Conservation (phyloP, 1,140 invertebrate genomes). For the Magallana gigas region DNA sequence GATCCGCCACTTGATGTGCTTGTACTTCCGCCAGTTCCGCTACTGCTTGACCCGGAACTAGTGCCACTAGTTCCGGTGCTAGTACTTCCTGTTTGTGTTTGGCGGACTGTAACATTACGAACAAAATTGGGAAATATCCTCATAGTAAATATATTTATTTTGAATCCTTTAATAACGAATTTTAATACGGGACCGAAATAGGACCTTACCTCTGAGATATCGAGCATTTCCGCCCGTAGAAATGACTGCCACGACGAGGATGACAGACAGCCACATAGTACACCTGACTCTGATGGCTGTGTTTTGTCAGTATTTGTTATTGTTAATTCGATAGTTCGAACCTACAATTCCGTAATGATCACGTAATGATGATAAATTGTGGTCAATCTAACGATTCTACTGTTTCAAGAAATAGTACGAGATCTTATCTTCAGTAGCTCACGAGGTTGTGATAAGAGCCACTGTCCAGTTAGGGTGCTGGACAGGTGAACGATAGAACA, state of each 20-base stretch:
- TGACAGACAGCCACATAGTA: background rate
- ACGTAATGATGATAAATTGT: background rate
- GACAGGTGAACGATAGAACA: constrained; percentile 12
- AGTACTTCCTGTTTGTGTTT: constrained; percentile 31
- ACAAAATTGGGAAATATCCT: no score
- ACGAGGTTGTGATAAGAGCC: background rate
- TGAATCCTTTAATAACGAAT: no score
- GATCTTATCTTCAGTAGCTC: constrained; percentile 8
- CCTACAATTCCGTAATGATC: background rate
- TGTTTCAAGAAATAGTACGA: background rate
- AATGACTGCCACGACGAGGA: background rate
- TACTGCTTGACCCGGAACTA: background rate
- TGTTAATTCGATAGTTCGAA: no score
- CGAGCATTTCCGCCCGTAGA: background rate
- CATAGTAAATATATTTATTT: no score
- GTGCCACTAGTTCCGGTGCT: constrained; percentile 1
- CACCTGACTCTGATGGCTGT: background rate
- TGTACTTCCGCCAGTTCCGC: background rate
- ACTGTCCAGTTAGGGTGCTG: background rate
- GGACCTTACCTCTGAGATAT: background rate
- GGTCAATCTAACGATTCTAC: background rate
- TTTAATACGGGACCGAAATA: background rate
- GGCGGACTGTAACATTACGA: background rate
- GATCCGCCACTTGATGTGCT: constrained; percentile 8
- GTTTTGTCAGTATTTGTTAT: background rate